Conservation (phyloP, 2,888 invertebrate species). For the Taphrorychus bicolor region DNA sequence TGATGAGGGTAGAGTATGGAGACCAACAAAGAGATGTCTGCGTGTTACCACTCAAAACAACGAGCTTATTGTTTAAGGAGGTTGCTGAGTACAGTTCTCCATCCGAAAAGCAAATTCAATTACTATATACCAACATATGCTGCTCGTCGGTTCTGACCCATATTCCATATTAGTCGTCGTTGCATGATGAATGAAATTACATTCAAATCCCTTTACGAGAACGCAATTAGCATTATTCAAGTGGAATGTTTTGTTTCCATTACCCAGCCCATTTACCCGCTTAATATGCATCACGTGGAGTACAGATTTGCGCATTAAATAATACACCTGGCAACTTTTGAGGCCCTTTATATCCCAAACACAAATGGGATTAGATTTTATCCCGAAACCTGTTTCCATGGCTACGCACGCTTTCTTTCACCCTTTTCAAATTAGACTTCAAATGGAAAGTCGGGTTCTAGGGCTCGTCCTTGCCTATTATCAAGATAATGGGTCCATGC, state of each 20-base stretch:
- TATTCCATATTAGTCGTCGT: background rate
- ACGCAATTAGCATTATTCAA: background rate
- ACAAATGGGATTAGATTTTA: slow-evolving; percentile 22
- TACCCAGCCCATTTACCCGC: background rate
- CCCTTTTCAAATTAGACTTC: slow-evolving; percentile 12
- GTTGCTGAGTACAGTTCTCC: no score
- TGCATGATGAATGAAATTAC: background rate
- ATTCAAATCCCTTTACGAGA: background rate
- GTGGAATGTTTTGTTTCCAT: background rate
- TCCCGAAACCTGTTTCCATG: slow-evolving; percentile 16
- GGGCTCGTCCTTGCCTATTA: background rate
- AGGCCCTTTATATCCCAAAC: slow-evolving; percentile 1
- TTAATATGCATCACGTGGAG: background rate
- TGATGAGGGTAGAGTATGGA: no score
- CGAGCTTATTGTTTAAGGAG: no score
- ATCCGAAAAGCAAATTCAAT: no score
- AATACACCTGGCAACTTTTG: background rate
- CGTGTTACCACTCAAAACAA: no score
- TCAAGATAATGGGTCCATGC: background rate
- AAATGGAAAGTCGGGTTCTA: slow-evolving; percentile 10
- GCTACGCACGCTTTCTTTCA: slow-evolving; percentile 15
- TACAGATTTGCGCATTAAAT: background rate
- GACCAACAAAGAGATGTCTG: no score
- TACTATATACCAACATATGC: no score
- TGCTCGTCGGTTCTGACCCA: no score